Percentiles rank a stretch among this genome's conserved stretches.
Evolutionary conservation across 2,888 invertebrate species (phyloP).

Genomic region (Diarsia brunnea): DNA sequence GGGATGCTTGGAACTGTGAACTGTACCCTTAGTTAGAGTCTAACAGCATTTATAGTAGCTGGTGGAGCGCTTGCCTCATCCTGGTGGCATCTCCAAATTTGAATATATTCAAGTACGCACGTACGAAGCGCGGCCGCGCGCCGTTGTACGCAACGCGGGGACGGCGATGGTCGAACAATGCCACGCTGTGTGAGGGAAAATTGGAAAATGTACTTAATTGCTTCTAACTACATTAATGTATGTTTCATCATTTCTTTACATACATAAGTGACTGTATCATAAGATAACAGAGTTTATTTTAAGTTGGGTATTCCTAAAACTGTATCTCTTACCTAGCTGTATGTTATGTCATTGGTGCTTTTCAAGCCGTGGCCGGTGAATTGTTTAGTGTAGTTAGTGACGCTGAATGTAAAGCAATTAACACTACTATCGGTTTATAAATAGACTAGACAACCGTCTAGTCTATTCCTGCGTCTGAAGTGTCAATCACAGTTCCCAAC

Average conservation of each 20-base stretch:
- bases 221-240: neutral
- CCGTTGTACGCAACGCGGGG: constrained; percentile 52
- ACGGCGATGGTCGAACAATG: constrained; percentile 78
- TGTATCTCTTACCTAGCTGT: neutral
- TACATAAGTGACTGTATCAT: neutral
- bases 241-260: neutral
- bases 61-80: constrained; percentile 78
- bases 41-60: constrained; percentile 86
- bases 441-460: neutral
- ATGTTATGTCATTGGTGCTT: neutral
- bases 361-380: neutral
- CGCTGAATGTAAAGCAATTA: constrained; percentile 1
- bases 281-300: neutral
- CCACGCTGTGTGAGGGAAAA: constrained; percentile 73
- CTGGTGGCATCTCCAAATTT: constrained; percentile 87
- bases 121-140: constrained; percentile 71
- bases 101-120: constrained; percentile 89
- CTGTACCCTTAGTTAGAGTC: constrained; percentile 83
- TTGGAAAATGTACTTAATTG: constrained; percentile 3
- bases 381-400: neutral
- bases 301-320: neutral
- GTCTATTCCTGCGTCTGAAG: neutral
- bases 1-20: constrained; percentile 83
- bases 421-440: neutral
- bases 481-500: neutral